phyloP scores from a whole-genome alignment of 2,888 invertebrate genomes.

The Drosophila borealis region DNA sequence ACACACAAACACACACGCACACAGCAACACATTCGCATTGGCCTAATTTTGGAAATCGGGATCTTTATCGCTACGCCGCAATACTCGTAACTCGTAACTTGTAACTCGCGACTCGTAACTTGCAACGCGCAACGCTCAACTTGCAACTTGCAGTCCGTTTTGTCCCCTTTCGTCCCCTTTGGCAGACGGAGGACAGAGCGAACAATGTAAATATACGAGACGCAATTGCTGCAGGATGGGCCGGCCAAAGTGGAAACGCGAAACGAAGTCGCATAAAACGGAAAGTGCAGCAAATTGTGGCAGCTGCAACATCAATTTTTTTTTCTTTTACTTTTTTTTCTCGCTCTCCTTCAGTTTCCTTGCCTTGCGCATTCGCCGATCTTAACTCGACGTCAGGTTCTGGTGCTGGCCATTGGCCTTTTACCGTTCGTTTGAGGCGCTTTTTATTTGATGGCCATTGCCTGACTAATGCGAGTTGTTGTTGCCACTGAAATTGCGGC shows the following conservation, averaged over 20 bases:
- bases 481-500: constrained; percentile 52
- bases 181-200: constrained; percentile 3
- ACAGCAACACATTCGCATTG: constrained; percentile 39
- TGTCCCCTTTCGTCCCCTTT: not conserved
- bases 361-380: constrained; percentile 35
- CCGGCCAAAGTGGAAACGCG: constrained; percentile 38
- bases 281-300: constrained; percentile 82
- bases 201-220: constrained; percentile 56
- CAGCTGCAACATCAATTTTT: constrained; percentile 71
- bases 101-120: constrained; percentile 40
- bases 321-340: constrained; percentile 20
- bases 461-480: constrained; percentile 39
- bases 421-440: constrained; percentile 66
- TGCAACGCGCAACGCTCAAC: constrained; percentile 28
- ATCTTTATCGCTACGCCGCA: constrained; percentile 75
- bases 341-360: constrained; percentile 7
- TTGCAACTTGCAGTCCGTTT: constrained; percentile 4
- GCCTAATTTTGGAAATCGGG: constrained; percentile 76
- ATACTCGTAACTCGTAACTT: constrained; percentile 65
- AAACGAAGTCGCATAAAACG: constrained; percentile 76
- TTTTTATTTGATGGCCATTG: constrained; percentile 30
- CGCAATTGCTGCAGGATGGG: constrained; percentile 50
- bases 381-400: constrained; percentile 52
- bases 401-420: constrained; percentile 69
- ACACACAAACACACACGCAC: constrained; percentile 35